A percentile compares a stretch with the other conserved stretches of the same genome.
These are phyloP conservation scores for Diaperis boleti DNA, from an alignment of 2,888 invertebrate genomes.

Conservation along the genomic window DNA sequence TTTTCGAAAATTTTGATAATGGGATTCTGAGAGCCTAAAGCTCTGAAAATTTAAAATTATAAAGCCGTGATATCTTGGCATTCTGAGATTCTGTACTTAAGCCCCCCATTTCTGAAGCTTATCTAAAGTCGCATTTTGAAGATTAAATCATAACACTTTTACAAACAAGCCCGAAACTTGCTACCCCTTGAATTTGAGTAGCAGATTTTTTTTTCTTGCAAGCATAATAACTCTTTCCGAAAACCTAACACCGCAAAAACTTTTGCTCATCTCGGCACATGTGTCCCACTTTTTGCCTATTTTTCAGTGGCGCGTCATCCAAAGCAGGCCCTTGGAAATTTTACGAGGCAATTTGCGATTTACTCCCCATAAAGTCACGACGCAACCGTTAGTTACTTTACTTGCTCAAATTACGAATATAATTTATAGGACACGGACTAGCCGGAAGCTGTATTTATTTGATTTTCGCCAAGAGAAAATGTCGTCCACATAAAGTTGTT, in stretches of 20 bases:
- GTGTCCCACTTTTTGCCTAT: not conserved
- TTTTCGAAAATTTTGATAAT: too few species aligned
- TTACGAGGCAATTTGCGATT: constrained; percentile 22
- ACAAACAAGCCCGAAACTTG: too few species aligned
- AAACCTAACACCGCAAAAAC: not conserved
- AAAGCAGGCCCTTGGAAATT: not conserved
- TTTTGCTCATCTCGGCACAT: not conserved
- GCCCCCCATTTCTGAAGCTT: too few species aligned
- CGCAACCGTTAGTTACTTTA: not conserved
- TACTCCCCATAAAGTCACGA: constrained; percentile 9
- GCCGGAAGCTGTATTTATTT: constrained; percentile 38
- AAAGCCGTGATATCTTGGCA: too few species aligned
- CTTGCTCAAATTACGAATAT: constrained; percentile 23
- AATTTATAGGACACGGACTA: constrained; percentile 23
- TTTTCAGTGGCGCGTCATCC: not conserved
- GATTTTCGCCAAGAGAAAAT: constrained; percentile 27
- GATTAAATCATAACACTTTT: too few species aligned
- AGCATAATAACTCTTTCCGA: too few species aligned
- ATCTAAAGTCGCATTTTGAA: too few species aligned
- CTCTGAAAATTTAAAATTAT: too few species aligned
- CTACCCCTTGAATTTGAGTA: too few species aligned
- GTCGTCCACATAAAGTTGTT: constrained; percentile 38
- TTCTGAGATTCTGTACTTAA: too few species aligned
- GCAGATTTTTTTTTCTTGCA: too few species aligned
- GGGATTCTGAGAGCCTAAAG: too few species aligned